Percentiles rank a stretch among this genome's conserved stretches.
These are phyloP conservation scores for Muscicapa striata DNA, from an alignment of 2,797 vertebrate species.

Conservation along the genomic window DNA sequence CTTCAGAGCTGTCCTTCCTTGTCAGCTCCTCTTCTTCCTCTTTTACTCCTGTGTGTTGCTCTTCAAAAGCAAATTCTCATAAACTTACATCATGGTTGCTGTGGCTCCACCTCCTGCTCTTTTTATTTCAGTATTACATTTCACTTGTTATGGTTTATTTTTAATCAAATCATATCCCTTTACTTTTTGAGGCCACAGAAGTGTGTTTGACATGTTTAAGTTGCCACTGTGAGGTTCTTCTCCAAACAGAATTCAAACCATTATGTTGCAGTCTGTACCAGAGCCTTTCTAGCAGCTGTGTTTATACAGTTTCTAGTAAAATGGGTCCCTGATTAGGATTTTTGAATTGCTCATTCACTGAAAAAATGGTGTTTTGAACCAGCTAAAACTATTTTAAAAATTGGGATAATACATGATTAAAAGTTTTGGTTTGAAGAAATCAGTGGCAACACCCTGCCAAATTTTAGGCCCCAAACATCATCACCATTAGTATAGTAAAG, in stretches of 20 bases:
- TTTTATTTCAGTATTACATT: not conserved
- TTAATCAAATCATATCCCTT: not conserved
- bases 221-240: slow-evolving; percentile 21
- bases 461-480: slow-evolving; percentile 22
- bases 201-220: slow-evolving; percentile 10
- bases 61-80: not conserved
- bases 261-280: slow-evolving; percentile 10
- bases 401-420: slow-evolving; percentile 47
- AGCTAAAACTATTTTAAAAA: slow-evolving; percentile 49
- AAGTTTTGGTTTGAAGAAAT: slow-evolving; percentile 37
- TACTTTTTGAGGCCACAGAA: not conserved
- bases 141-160: not conserved
- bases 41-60: not conserved
- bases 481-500: not conserved
- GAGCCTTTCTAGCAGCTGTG: slow-evolving; percentile 57
- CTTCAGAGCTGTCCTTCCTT: not conserved
- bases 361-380: slow-evolving; percentile 50
- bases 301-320: slow-evolving; percentile 50
- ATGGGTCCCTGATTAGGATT: slow-evolving; percentile 52
- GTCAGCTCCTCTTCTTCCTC: not conserved
- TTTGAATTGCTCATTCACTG: slow-evolving; percentile 46
- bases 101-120: not conserved
- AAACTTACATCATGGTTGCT: not conserved
- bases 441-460: slow-evolving; percentile 25
- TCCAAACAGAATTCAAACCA: slow-evolving; percentile 38